These are phyloP conservation scores for Eupithecia inturbata DNA, from an alignment of 2,888 invertebrate species.

Conservation along the genomic window DNA sequence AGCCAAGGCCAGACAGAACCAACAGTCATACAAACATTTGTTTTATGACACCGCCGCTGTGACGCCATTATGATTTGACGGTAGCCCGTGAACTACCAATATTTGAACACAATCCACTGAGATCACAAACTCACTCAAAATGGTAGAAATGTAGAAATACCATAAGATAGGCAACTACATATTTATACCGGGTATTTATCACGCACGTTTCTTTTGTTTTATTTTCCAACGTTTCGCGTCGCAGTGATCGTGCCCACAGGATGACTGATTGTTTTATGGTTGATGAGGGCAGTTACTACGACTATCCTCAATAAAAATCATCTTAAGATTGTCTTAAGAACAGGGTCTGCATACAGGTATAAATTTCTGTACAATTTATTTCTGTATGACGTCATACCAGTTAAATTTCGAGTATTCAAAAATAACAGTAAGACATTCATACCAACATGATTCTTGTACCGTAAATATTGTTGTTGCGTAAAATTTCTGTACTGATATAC, in stretches of 20 bases:
- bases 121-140: slow-evolving; percentile 26
- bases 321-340: background rate
- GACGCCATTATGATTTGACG: slow-evolving; percentile 52
- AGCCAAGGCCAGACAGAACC: slow-evolving; percentile 11
- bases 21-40: slow-evolving; percentile 43
- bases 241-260: background rate
- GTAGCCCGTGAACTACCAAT: slow-evolving; percentile 59
- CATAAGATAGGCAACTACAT: background rate
- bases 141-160: slow-evolving; percentile 10
- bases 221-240: background rate
- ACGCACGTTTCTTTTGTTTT: background rate
- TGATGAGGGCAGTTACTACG: background rate
- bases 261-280: background rate
- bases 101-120: slow-evolving; percentile 47
- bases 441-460: too few species aligned
- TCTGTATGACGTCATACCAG: too few species aligned
- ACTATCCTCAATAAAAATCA: background rate
- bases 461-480: too few species aligned
- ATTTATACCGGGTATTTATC: background rate
- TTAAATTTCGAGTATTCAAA: too few species aligned
- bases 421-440: too few species aligned
- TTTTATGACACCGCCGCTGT: slow-evolving; percentile 41
- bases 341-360: too few species aligned
- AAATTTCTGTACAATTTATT: too few species aligned
- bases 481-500: too few species aligned